phyloP scores from a whole-genome alignment of 2,113 vertebrate genomes.

The Rhinoptilus africanus region DNA sequence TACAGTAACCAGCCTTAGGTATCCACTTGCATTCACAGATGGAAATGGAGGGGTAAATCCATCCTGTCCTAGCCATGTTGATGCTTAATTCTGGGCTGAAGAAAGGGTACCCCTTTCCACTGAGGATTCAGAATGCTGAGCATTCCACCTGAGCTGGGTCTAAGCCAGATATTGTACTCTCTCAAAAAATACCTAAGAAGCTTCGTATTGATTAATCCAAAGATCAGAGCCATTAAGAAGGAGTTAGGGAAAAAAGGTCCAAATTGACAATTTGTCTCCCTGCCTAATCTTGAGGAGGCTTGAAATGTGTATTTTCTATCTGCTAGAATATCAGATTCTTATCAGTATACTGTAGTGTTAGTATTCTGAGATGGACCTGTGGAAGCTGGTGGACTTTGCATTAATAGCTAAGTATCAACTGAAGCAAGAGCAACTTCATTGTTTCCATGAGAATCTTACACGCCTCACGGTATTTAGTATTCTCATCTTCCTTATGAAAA shows the following conservation, averaged over 20 bases:
- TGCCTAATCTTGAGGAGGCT: not conserved
- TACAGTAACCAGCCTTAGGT: not conserved
- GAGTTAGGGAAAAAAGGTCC: not conserved
- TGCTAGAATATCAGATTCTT: not conserved
- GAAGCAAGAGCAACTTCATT: not conserved
- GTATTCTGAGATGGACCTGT: not conserved
- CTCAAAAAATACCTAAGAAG: not conserved
- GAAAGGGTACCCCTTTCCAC: not conserved
- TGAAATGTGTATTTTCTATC: not conserved
- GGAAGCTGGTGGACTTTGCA: not conserved
- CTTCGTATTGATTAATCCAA: not conserved
- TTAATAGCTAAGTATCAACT: not conserved
- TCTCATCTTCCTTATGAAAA: not conserved
- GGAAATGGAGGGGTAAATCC: not conserved
- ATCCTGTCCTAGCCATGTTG: not conserved
- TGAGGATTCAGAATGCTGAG: not conserved
- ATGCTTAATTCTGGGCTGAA: not conserved
- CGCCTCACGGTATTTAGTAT: not conserved
- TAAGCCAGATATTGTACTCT: not conserved
- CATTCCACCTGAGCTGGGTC: fast-evolving
- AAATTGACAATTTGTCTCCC: not conserved
- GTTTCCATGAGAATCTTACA: not conserved
- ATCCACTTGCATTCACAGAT: not conserved
- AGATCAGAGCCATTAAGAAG: not conserved
- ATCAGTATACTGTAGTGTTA: not conserved